A percentile compares a stretch with the other conserved stretches of the same genome.
phyloP scores from a whole-genome alignment of 1,140 invertebrate genomes.

The Lordiphosa stackelbergi region DNA sequence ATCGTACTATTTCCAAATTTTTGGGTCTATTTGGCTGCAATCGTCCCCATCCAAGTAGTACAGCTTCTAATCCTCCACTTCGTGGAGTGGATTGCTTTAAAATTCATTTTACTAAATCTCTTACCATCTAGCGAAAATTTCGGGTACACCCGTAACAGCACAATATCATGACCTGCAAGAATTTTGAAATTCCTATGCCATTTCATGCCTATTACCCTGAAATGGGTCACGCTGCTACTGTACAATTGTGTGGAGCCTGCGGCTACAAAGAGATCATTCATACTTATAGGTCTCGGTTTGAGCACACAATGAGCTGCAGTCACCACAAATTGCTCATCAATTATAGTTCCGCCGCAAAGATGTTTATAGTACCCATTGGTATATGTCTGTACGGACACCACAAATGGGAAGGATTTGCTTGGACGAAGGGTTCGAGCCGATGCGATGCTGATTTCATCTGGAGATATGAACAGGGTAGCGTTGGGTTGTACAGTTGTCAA shows the following conservation, averaged over 20 bases:
- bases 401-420: slow-evolving; percentile 22
- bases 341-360: slow-evolving; percentile 50
- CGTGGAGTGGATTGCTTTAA: neutral
- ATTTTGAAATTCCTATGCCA: slow-evolving; percentile 25
- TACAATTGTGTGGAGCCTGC: slow-evolving; percentile 27
- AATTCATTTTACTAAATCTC: slow-evolving; percentile 23
- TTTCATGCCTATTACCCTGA: slow-evolving; percentile 7
- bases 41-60: slow-evolving; percentile 49
- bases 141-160: slow-evolving; percentile 18
- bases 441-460: neutral
- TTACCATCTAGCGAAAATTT: slow-evolving; percentile 29
- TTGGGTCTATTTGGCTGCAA: neutral
- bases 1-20: slow-evolving; percentile 21
- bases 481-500: neutral
- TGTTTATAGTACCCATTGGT: slow-evolving; percentile 25
- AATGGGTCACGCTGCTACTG: neutral
- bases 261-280: slow-evolving; percentile 7
- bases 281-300: slow-evolving; percentile 3
- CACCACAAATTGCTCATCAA: slow-evolving; percentile 32
- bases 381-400: slow-evolving; percentile 48
- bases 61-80: neutral
- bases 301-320: slow-evolving; percentile 43
- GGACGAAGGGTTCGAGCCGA: too few relatives aligned
- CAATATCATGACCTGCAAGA: slow-evolving; percentile 43
- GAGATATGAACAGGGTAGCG: neutral